These are phyloP conservation scores for Capitulum mitella DNA, from an alignment of 2,888 invertebrate genomes.

Conservation along the genomic window DNA sequence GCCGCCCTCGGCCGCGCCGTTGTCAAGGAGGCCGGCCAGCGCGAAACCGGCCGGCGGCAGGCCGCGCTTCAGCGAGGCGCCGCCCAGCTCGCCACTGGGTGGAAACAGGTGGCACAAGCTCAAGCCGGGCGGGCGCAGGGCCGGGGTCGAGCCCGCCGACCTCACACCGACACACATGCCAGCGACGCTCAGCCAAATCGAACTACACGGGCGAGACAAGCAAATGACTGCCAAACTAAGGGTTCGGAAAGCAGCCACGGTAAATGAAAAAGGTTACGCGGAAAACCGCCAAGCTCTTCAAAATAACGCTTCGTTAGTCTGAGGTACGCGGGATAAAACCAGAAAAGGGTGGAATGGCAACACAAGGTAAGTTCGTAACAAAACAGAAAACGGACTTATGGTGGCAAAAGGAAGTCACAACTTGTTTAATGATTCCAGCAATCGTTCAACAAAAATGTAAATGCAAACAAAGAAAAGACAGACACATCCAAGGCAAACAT, in stretches of 20 bases:
- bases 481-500: no score
- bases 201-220: background rate
- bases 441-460: no score
- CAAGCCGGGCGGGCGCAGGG: background rate
- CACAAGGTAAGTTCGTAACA: background rate
- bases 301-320: no score
- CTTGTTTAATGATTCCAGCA: no score
- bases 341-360: no score
- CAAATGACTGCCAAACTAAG: background rate
- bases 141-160: background rate
- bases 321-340: no score
- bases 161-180: background rate
- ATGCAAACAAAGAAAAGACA: no score
- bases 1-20: background rate
- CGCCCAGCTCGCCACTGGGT: constrained; percentile 2
- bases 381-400: background rate
- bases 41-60: no score
- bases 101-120: background rate
- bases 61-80: background rate
- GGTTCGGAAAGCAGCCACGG: background rate
- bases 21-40: background rate
- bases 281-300: background rate
- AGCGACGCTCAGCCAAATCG: background rate
- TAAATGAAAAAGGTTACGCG: background rate
- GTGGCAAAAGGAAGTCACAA: background rate